Percentiles rank a stretch among this genome's conserved stretches.
Conservation (phyloP, 2,113 vertebrate genomes). For the Ameiurus melas region DNA sequence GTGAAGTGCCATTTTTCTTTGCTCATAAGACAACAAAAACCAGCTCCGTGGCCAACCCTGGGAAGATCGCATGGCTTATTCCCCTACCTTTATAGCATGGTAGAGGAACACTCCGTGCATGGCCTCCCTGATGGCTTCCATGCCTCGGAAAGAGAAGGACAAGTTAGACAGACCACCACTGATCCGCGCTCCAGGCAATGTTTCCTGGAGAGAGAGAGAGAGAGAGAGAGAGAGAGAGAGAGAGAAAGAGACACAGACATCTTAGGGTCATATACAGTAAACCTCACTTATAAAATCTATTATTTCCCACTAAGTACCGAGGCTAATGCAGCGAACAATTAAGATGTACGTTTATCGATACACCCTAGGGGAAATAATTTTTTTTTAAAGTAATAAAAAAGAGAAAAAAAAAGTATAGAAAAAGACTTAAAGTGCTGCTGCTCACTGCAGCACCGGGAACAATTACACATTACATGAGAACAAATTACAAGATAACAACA, state of each 20-base stretch:
- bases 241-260: not conserved
- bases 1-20: not conserved
- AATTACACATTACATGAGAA: too few relatives aligned
- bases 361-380: too few relatives aligned
- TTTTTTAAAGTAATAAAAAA: too few relatives aligned
- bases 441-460: too few relatives aligned
- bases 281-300: too few relatives aligned
- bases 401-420: too few relatives aligned
- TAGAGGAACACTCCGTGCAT: constrained; percentile 97
- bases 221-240: not conserved
- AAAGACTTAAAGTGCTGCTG: too few relatives aligned
- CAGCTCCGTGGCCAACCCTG: not conserved
- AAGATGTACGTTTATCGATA: too few relatives aligned
- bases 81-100: constrained; percentile 81
- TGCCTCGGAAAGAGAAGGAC: constrained; percentile 96
- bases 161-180: constrained; percentile 97
- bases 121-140: constrained; percentile 94
- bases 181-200: constrained; percentile 83
- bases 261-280: not conserved
- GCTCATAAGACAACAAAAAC: not conserved
- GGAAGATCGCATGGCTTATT: not conserved
- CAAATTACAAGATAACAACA: not conserved
- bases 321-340: not conserved
- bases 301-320: not conserved
- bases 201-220: constrained; percentile 72